Evolutionary conservation across 2,113 vertebrate species (phyloP).

Genomic region (Podarcis muralis): DNA sequence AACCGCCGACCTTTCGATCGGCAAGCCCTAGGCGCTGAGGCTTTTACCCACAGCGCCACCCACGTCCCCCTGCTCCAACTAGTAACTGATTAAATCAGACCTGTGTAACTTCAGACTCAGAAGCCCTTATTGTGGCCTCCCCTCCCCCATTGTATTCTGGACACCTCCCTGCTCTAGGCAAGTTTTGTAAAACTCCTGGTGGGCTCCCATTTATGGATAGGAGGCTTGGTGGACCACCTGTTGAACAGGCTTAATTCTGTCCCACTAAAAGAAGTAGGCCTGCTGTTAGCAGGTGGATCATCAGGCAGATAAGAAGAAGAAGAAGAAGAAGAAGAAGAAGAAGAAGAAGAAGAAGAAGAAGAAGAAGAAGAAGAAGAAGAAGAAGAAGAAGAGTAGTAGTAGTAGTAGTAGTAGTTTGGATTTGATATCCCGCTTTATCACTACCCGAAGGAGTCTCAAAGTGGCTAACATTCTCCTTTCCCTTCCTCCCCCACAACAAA

Average conservation of each 20-base stretch:
- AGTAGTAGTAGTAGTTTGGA: too few relatives aligned
- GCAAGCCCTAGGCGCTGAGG: too few relatives aligned
- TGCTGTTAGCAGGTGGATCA: neutral
- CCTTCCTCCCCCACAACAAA: too few relatives aligned
- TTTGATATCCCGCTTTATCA: too few relatives aligned
- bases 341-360: too few relatives aligned
- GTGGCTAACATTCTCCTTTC: too few relatives aligned
- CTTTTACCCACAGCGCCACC: too few relatives aligned
- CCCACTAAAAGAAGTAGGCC: neutral
- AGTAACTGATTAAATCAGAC: neutral
- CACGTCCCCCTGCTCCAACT: neutral
- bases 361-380: too few relatives aligned
- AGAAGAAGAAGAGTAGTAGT: too few relatives aligned
- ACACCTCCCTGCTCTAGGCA: neutral
- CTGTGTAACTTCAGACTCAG: neutral
- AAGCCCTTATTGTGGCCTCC: neutral
- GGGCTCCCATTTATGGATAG: neutral
- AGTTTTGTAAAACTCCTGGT: neutral
- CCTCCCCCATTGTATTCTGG: neutral
- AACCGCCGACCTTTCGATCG: too few relatives aligned
- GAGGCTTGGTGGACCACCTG: neutral
- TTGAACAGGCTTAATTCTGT: neutral
- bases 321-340: too few relatives aligned
- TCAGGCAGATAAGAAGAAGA: neutral
- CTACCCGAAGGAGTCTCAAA: too few relatives aligned